These are phyloP conservation scores for Eristalinus aeneus DNA, from an alignment of 2,888 invertebrate species.

Conservation along the genomic window DNA sequence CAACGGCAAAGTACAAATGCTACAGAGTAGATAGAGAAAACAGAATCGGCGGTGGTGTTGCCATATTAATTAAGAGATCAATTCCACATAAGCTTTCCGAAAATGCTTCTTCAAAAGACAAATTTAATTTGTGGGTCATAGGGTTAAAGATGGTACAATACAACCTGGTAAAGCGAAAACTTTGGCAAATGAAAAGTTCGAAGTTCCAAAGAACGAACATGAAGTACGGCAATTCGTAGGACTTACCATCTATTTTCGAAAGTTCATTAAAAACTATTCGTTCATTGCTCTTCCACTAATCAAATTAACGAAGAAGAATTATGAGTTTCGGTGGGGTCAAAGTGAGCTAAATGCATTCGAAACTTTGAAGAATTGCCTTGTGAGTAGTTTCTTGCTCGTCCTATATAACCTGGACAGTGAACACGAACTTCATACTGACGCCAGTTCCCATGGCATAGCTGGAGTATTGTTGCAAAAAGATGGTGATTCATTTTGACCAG, in stretches of 20 bases:
- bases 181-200: neutral
- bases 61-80: conserved; percentile 15
- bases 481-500: conserved; percentile 1
- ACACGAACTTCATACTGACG: conserved; percentile 45
- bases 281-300: neutral
- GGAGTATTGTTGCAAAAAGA: conserved; percentile 14
- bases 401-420: conserved; percentile 24
- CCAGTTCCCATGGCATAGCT: conserved; percentile 28
- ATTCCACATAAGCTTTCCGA: neutral
- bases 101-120: conserved; percentile 1
- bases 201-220: neutral
- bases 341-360: neutral
- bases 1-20: too few relatives aligned
- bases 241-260: conserved; percentile 13
- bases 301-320: conserved; percentile 6
- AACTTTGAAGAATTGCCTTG: neutral
- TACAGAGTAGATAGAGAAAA: too few relatives aligned
- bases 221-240: conserved; percentile 10
- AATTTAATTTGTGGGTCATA: conserved; percentile 4
- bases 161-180: neutral
- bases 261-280: conserved; percentile 17
- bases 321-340: neutral
- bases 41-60: too few relatives aligned
- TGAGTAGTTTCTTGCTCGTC: conserved; percentile 3
- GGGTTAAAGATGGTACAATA: neutral